phyloP scores from a whole-genome alignment of 2,113 vertebrate genomes.

The Oreocharis arfaki region DNA sequence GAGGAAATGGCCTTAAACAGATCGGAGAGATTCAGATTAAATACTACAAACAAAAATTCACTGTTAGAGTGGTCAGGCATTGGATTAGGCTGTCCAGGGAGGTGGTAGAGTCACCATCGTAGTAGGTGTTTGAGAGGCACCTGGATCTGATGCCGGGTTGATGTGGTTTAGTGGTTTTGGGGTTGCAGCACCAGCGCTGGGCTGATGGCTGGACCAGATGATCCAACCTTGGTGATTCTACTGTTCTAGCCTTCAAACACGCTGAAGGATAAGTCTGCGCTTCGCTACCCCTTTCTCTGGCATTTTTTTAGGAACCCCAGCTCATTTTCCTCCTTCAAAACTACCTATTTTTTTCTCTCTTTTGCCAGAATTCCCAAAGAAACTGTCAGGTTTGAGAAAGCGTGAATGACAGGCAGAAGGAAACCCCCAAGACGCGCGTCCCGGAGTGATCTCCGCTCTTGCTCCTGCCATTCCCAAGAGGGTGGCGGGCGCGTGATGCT shows the following conservation, averaged over 20 bases:
- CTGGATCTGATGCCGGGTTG: neutral
- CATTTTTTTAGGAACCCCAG: neutral
- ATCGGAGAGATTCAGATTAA: neutral
- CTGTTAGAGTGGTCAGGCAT: neutral
- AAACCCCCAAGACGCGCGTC: fast-evolving
- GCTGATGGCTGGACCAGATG: neutral
- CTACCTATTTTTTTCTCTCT: neutral
- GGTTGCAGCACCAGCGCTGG: neutral
- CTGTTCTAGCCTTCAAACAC: neutral
- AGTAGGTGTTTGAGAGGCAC: neutral
- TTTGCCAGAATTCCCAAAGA: neutral
- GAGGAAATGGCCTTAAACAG: neutral
- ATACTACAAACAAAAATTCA: neutral
- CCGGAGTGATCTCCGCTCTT: fast-evolving
- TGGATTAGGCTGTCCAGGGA: neutral
- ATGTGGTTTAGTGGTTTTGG: neutral
- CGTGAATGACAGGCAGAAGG: neutral
- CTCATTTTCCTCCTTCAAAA: neutral
- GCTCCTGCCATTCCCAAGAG: neutral
- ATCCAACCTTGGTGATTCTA: neutral
- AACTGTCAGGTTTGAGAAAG: neutral
- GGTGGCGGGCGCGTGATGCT: fast-evolving
- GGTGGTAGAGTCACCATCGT: neutral
- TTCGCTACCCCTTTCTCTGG: neutral
- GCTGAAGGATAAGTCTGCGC: fast-evolving